phyloP scores from a whole-genome alignment of 2,888 invertebrate genomes.

The Nebria brevicollis region DNA sequence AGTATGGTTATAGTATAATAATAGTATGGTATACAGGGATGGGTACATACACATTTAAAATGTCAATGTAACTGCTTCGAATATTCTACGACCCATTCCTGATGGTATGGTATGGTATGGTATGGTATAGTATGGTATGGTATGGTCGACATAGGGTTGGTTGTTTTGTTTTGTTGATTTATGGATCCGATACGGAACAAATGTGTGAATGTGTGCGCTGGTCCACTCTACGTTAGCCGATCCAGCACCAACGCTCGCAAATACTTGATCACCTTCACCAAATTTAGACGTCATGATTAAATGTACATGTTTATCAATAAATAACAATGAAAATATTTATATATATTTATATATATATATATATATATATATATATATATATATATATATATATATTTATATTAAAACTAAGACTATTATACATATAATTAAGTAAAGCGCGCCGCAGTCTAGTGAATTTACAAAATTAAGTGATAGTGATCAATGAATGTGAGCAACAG shows the following conservation, averaged over 20 bases:
- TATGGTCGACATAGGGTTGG: background rate
- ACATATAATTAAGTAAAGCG: background rate
- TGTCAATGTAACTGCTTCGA: background rate
- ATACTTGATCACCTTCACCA: background rate
- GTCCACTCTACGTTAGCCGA: constrained; percentile 37
- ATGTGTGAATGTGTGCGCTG: constrained; percentile 63
- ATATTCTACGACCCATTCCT: background rate
- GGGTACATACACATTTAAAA: background rate
- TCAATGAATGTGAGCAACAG: background rate
- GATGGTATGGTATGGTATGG: background rate
- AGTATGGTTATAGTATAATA: background rate
- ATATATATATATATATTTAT: background rate
- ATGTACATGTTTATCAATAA: background rate
- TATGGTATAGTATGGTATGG: background rate
- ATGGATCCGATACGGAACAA: constrained; percentile 63
- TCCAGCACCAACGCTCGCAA: background rate
- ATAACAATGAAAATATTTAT: background rate
- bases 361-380: constrained; percentile 1
- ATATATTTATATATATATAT: background rate
- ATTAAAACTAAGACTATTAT: background rate
- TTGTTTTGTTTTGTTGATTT: background rate
- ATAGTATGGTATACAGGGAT: background rate
- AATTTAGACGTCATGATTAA: background rate
- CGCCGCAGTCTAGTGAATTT: background rate
- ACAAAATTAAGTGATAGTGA: background rate